phyloP scores from a whole-genome alignment of 2,113 vertebrate genomes.

The Tetrax tetrax region DNA sequence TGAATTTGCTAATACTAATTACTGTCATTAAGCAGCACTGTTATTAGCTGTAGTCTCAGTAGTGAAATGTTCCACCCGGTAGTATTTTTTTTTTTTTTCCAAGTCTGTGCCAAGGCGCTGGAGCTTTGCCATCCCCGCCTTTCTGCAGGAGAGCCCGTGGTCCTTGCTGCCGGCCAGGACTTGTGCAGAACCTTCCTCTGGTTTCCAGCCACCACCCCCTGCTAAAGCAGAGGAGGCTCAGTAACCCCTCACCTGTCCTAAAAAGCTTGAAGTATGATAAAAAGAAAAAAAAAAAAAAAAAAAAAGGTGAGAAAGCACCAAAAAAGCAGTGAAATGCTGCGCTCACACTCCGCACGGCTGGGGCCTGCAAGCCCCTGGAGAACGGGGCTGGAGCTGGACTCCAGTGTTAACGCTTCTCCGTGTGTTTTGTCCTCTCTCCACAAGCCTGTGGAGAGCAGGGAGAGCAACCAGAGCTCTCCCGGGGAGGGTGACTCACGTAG shows the following conservation, averaged over 20 bases:
- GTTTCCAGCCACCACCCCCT: background rate
- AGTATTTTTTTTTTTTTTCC: background rate
- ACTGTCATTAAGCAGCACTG: background rate
- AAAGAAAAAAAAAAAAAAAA: background rate
- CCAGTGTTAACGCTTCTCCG: fast-evolving
- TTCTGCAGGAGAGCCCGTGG: background rate
- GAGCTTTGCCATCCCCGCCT: background rate
- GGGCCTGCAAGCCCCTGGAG: background rate
- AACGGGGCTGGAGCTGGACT: background rate
- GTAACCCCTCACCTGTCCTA: background rate
- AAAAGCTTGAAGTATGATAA: background rate
- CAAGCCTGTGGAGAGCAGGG: background rate
- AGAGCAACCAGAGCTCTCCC: background rate
- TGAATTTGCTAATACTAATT: background rate
- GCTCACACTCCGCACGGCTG: fast-evolving
- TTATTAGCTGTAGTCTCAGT: background rate
- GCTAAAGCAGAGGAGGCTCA: background rate
- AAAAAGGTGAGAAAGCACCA: background rate
- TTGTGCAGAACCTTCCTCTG: background rate
- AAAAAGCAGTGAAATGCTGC: background rate
- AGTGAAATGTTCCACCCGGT: background rate
- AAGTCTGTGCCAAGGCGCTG: background rate
- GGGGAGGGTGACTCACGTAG: fast-evolving
- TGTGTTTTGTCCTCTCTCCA: background rate
- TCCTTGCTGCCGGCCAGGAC: background rate